Conservation (phyloP, 2,797 vertebrate species). For the Melanotaenia boesemani region DNA sequence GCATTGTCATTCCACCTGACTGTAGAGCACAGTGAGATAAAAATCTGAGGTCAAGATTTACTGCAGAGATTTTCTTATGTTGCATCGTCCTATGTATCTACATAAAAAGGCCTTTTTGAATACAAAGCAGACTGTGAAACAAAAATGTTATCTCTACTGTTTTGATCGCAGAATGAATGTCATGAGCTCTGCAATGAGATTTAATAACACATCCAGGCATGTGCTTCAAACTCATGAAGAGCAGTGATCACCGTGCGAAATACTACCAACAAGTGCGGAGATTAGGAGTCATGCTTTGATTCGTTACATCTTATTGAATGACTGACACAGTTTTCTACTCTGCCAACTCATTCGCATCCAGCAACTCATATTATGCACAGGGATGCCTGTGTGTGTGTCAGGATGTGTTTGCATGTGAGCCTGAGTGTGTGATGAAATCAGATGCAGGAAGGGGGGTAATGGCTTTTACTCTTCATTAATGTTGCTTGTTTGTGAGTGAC, state of each 20-base stretch:
- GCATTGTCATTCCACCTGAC: slow-evolving; percentile 56
- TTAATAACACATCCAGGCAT: slow-evolving; percentile 71
- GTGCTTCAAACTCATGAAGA: slow-evolving; percentile 71
- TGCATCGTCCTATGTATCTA: slow-evolving; percentile 48
- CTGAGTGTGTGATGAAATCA: slow-evolving; percentile 74
- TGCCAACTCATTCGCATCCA: slow-evolving; percentile 75
- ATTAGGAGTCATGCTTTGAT: slow-evolving; percentile 76
- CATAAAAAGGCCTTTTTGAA: slow-evolving; percentile 23
- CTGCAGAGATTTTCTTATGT: slow-evolving; percentile 47
- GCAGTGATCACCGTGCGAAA: slow-evolving; percentile 73
- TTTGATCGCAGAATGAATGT: slow-evolving; percentile 66
- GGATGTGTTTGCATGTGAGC: slow-evolving; percentile 29
- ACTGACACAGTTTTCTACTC: slow-evolving; percentile 72
- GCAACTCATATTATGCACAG: slow-evolving; percentile 60
- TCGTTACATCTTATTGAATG: slow-evolving; percentile 79
- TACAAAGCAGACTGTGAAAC: slow-evolving; percentile 61
- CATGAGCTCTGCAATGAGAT: slow-evolving; percentile 65
- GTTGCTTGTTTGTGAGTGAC: slow-evolving; percentile 82
- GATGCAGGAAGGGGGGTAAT: slow-evolving; percentile 75
- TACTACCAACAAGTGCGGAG: slow-evolving; percentile 77
- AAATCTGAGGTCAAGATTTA: slow-evolving; percentile 59
- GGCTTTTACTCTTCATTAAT: slow-evolving; percentile 84
- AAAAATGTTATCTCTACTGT: slow-evolving; percentile 65
- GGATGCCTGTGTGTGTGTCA: slow-evolving; percentile 33
- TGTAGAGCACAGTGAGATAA: slow-evolving; percentile 49